These are phyloP conservation scores for Metridium senile DNA, from an alignment of 92 coral and sea anemone species.

Conservation along the genomic window DNA sequence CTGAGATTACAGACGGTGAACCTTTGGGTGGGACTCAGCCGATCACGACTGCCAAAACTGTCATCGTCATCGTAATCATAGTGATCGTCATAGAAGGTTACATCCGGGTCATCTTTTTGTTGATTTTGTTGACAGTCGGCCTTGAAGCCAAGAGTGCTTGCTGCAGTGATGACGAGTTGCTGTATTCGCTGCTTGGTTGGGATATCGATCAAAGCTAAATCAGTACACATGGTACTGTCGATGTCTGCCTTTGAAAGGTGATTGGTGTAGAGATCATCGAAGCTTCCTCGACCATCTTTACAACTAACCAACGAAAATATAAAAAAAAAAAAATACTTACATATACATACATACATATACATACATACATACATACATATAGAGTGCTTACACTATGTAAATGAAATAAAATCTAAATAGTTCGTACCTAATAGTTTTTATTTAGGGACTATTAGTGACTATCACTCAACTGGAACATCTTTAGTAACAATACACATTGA, in stretches of 20 bases:
- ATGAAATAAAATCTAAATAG: no score
- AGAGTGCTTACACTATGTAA: no score
- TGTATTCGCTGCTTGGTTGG: slow-evolving; percentile 6
- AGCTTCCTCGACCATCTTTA: neutral
- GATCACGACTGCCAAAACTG: neutral
- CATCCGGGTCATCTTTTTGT: neutral
- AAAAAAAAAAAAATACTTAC: neutral
- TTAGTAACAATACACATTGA: no score
- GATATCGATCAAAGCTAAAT: neutral
- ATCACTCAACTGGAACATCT: no score
- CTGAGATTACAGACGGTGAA: slow-evolving; percentile 20
- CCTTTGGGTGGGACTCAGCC: slow-evolving; percentile 19
- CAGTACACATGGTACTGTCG: neutral
- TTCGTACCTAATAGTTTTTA: no score
- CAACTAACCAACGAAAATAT: neutral
- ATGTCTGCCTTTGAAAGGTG: neutral
- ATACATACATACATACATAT: no score
- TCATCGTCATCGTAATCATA: neutral
- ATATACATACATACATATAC: no score
- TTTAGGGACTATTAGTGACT: no score
- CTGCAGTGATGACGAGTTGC: slow-evolving; percentile 9
- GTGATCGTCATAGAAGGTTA: neutral
- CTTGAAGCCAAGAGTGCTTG: slow-evolving; percentile 2
- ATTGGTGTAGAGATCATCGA: neutral
- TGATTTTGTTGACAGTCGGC: slow-evolving; percentile 6